A percentile compares a stretch with the other conserved stretches of the same genome.
Conservation (phyloP, 2,888 invertebrate species). For the Pycnomerus fuliginosus region DNA sequence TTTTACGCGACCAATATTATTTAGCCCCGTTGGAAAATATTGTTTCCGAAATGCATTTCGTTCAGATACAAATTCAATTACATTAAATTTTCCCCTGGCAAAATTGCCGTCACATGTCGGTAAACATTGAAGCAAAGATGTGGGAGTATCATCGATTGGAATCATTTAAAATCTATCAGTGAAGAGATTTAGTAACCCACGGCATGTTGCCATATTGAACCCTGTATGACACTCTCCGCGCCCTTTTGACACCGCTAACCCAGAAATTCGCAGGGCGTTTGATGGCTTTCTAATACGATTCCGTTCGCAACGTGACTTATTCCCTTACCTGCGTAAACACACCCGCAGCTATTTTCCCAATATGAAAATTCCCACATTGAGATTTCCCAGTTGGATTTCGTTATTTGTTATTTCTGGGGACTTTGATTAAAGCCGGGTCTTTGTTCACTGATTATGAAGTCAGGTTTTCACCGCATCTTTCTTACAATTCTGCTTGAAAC, state of each 20-base stretch:
- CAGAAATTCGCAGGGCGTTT: slow-evolving; percentile 10
- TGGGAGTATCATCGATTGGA: slow-evolving; percentile 18
- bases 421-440: too few species aligned
- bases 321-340: slow-evolving; percentile 12
- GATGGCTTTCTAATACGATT: slow-evolving; percentile 21
- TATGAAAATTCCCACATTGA: slow-evolving; percentile 13
- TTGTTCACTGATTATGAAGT: too few species aligned
- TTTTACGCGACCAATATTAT: too few species aligned
- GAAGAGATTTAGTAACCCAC: slow-evolving; percentile 14
- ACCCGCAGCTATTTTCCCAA: neutral
- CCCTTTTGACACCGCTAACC: slow-evolving; percentile 16
- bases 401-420: too few species aligned
- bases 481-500: slow-evolving; percentile 9
- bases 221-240: too few species aligned
- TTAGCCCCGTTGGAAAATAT: too few species aligned
- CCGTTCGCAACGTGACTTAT: slow-evolving; percentile 13
- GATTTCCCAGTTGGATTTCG: slow-evolving; percentile 14
- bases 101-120: slow-evolving; percentile 17
- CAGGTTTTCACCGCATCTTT: too few species aligned
- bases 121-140: slow-evolving; percentile 15
- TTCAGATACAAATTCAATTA: too few species aligned
- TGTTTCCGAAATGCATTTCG: too few species aligned
- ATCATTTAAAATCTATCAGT: slow-evolving; percentile 14
- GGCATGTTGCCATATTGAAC: slow-evolving; percentile 15
- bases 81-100: slow-evolving; percentile 3